Conservation (phyloP, 1,140 invertebrate species). For the Coptotermes formosanus region DNA sequence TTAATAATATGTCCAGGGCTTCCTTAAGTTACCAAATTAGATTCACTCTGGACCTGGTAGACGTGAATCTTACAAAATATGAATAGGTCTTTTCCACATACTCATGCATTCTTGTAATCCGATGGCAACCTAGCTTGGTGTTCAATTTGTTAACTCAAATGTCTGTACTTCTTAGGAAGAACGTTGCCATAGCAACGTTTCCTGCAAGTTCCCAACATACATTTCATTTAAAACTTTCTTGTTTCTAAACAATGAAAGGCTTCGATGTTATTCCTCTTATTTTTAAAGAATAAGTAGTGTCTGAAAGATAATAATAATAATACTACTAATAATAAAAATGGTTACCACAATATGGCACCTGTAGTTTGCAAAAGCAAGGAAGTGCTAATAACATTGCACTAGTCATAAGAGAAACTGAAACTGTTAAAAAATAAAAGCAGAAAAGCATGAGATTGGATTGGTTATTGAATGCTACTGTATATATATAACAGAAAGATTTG, state of each 20-base stretch:
- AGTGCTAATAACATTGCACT: conserved; percentile 23
- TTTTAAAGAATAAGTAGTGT: not conserved
- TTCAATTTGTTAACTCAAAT: not conserved
- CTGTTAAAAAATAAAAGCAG: not conserved
- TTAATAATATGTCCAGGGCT: not conserved
- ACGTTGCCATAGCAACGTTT: not conserved
- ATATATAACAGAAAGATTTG: not conserved
- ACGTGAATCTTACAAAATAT: not conserved
- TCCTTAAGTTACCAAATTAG: conserved; percentile 1
- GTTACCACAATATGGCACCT: conserved; percentile 21
- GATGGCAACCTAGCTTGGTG: not conserved
- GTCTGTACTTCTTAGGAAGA: not conserved
- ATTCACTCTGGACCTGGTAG: not conserved
- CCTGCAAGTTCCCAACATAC: not conserved
- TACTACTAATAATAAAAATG: not conserved
- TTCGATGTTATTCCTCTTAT: not conserved
- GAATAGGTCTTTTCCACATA: not conserved
- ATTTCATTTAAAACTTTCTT: not conserved
- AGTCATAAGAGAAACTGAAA: conserved; percentile 15
- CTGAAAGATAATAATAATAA: not conserved
- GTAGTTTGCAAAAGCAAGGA: conserved; percentile 10
- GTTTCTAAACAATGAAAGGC: no score
- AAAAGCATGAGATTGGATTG: not conserved
- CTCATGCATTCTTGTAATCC: not conserved
- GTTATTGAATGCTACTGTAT: not conserved